These are phyloP conservation scores for Pseudopodoces humilis DNA, from an alignment of 2,113 vertebrate genomes.

Conservation along the genomic window DNA sequence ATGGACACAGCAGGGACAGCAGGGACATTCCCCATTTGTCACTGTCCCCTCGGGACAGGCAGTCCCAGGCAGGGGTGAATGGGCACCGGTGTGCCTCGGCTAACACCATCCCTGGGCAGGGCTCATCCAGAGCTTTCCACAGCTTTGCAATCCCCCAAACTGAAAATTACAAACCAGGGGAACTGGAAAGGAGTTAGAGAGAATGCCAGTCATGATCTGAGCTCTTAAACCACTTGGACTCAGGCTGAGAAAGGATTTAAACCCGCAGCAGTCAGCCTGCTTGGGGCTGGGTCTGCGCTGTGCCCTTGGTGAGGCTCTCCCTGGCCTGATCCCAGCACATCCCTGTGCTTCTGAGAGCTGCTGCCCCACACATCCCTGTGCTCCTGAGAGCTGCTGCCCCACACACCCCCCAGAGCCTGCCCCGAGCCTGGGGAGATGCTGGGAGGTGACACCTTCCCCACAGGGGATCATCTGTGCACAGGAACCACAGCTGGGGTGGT, in stretches of 20 bases:
- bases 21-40: no score
- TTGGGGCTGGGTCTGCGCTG: rapidly evolving
- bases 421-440: neutral
- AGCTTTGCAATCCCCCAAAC: neutral
- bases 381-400: neutral
- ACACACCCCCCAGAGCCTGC: neutral
- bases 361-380: neutral
- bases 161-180: neutral
- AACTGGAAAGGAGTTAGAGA: neutral
- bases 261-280: neutral
- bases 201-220: neutral
- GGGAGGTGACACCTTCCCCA: neutral
- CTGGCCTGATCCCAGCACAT: neutral
- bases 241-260: neutral
- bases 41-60: no score
- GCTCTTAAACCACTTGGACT: neutral
- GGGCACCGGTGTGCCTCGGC: neutral
- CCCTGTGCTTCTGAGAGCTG: neutral
- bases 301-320: neutral
- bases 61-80: no score
- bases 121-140: neutral
- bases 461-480: neutral
- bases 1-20: no score
- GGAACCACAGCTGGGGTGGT: neutral
- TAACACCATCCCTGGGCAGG: neutral